These are phyloP conservation scores for Eurystomus glaucurus DNA, from an alignment of 2,797 vertebrate species.

Conservation along the genomic window DNA sequence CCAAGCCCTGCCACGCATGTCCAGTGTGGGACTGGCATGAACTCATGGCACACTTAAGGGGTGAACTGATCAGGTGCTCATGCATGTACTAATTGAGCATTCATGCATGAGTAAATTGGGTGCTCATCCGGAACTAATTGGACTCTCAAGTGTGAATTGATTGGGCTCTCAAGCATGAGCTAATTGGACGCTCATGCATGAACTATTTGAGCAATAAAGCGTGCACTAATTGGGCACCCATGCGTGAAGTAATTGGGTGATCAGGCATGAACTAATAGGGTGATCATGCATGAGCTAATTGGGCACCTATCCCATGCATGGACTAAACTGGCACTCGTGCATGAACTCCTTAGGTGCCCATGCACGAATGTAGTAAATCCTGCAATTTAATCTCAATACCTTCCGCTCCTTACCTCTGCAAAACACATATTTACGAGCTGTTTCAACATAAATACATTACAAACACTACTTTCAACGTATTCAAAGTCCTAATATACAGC, in stretches of 20 bases:
- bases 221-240: neutral
- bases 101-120: neutral
- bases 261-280: neutral
- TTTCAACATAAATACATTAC: neutral
- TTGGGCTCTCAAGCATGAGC: slow-evolving; percentile 18
- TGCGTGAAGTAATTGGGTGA: neutral
- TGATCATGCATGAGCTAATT: neutral
- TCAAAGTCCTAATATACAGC: neutral
- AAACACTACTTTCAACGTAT: neutral
- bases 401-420: neutral
- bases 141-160: neutral
- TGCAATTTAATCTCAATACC: neutral
- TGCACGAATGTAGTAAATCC: neutral
- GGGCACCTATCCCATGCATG: neutral
- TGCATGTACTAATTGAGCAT: neutral
- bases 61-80: neutral
- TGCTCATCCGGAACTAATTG: slow-evolving; percentile 23
- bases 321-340: neutral
- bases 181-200: neutral
- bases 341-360: neutral
- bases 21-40: neutral
- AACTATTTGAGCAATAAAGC: slow-evolving; percentile 1
- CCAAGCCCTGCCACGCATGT: neutral
- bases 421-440: neutral
- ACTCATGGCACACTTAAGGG: neutral